Conservation (phyloP, 1,140 invertebrate genomes). For the Lucilia sericata region DNA sequence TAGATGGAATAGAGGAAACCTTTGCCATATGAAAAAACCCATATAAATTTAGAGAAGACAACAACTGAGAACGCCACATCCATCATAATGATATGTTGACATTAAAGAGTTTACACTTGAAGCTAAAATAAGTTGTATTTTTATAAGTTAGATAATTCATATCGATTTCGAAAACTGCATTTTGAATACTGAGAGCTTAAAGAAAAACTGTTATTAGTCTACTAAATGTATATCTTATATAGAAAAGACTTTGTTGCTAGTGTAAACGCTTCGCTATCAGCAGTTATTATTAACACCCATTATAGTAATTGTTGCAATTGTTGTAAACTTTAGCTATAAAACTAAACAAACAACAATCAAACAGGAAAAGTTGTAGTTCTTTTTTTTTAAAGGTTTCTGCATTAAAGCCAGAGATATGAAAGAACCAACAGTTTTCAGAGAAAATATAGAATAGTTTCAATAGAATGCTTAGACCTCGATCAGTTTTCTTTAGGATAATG, state of each 20-base stretch:
- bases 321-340: not conserved
- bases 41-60: not conserved
- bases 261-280: not conserved
- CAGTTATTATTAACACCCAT: conserved; percentile 36
- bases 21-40: not conserved
- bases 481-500: too few relatives aligned
- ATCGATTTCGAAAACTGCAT: too few relatives aligned
- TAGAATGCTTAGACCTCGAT: too few relatives aligned
- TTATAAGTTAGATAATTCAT: too few relatives aligned
- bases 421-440: too few relatives aligned
- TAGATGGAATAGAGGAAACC: not conserved
- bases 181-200: too few relatives aligned
- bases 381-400: not conserved
- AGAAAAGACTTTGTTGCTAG: too few relatives aligned
- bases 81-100: not conserved
- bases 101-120: not conserved
- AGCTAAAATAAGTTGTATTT: too few relatives aligned
- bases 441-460: too few relatives aligned
- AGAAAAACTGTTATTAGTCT: too few relatives aligned
- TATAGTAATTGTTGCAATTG: conserved; percentile 34
- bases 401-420: not conserved
- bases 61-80: not conserved
- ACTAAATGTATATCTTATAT: too few relatives aligned
- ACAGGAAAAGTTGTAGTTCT: not conserved
- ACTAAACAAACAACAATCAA: not conserved